Percentiles rank a stretch among this genome's conserved stretches.
These are phyloP conservation scores for Itoplectis maculator DNA, from an alignment of 2,888 invertebrate genomes.

Conservation along the genomic window DNA sequence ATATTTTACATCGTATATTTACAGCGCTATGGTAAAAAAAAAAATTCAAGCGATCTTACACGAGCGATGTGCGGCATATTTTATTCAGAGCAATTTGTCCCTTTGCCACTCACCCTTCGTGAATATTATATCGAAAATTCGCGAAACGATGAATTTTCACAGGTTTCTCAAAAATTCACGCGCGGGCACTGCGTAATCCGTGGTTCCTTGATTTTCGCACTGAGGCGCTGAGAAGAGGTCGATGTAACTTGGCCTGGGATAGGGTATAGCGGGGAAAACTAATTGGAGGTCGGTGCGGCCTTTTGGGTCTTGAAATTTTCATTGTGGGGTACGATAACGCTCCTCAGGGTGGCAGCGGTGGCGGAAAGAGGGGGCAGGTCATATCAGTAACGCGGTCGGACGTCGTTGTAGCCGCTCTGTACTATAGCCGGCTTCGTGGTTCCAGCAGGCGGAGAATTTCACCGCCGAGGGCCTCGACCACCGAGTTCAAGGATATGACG, in stretches of 20 bases:
- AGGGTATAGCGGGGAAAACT: conserved; percentile 24
- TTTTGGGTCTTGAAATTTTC: conserved; percentile 57
- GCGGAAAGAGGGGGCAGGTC: conserved; percentile 11
- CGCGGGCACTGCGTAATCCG: neutral
- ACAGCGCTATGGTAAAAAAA: neutral
- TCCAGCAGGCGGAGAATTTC: conserved; percentile 28
- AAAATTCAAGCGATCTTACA: too few species aligned
- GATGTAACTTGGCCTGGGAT: neutral
- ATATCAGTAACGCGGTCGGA: conserved; percentile 39
- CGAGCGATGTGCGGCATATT: neutral
- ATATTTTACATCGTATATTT: too few species aligned
- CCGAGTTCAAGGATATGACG: conserved; percentile 51
- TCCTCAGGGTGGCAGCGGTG: neutral
- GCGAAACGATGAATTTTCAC: neutral
- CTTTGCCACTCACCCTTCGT: neutral
- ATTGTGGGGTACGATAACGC: conserved; percentile 36
- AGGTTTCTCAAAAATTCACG: conserved; percentile 1
- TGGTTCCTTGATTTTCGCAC: neutral
- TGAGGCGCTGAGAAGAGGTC: neutral
- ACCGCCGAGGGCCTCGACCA: conserved; percentile 20
- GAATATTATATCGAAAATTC: conserved; percentile 8
- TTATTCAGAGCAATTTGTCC: neutral
- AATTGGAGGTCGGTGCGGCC: conserved; percentile 48
- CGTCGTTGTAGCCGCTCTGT: conserved; percentile 20
- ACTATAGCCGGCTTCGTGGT: conserved; percentile 3